These are phyloP conservation scores for Oikopleura dioica DNA, from an alignment of 23 tunicate species.

Conservation along the genomic window DNA sequence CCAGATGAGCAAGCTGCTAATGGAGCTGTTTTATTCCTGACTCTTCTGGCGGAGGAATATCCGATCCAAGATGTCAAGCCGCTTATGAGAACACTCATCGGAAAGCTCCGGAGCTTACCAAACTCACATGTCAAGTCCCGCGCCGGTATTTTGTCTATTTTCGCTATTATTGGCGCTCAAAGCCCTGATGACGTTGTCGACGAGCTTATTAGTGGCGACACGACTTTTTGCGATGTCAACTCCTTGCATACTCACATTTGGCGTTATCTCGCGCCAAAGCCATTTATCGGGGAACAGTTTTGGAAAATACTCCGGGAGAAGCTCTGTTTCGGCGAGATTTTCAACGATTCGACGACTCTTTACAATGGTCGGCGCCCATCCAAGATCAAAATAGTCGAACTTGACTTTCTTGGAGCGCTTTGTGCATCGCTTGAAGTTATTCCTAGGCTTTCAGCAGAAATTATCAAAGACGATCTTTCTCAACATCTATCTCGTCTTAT, in stretches of 20 bases:
- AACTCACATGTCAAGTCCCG: neutral
- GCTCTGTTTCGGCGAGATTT: too few species aligned
- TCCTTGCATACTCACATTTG: neutral
- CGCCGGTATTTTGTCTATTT: neutral
- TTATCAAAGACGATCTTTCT: too few species aligned
- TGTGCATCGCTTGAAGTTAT: too few species aligned
- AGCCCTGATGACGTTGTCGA: neutral
- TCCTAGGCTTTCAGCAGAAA: too few species aligned
- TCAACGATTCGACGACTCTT: neutral
- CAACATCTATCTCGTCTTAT: too few species aligned
- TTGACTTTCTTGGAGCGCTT: too few species aligned
- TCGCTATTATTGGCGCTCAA: neutral
- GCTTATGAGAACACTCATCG: neutral
- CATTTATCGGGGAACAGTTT: neutral
- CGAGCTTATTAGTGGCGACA: neutral
- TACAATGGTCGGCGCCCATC: neutral
- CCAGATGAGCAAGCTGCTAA: conserved; percentile 7
- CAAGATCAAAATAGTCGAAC: neutral
- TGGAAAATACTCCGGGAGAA: neutral
- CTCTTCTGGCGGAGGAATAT: neutral
- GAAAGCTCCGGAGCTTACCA: neutral
- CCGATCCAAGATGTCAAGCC: neutral
- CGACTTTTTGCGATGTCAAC: neutral
- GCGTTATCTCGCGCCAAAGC: neutral
- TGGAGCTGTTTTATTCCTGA: neutral